Evolutionary conservation across 2,113 vertebrate species (phyloP).

Genomic region (Tragelaphus imberbis): DNA sequence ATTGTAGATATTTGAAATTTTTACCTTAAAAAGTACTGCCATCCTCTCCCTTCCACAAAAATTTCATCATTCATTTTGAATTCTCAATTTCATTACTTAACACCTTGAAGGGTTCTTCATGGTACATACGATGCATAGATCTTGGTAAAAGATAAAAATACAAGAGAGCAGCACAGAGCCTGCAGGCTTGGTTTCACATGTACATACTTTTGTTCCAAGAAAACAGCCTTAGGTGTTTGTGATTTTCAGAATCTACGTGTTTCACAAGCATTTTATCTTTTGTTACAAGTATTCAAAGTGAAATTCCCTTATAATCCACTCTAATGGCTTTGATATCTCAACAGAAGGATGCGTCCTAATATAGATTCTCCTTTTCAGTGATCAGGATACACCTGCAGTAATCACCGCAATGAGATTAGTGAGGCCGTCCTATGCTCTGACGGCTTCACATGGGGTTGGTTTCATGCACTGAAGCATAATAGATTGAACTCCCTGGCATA

Average conservation of each 20-base stretch:
- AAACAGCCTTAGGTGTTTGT: neutral
- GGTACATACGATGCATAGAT: neutral
- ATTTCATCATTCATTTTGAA: neutral
- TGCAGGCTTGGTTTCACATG: neutral
- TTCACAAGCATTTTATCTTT: neutral
- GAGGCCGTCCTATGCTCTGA: neutral
- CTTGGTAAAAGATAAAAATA: accelerated
- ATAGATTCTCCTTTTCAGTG: neutral
- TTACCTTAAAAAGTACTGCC: neutral
- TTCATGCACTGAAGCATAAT: slow-evolving; percentile 37
- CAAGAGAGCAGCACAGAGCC: accelerated
- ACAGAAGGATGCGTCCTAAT: neutral
- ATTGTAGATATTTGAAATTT: neutral
- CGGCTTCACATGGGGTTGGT: neutral
- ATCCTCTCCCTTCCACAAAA: neutral
- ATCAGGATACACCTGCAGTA: neutral
- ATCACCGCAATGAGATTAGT: slow-evolving; percentile 38
- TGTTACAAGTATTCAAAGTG: neutral
- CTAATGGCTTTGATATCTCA: neutral
- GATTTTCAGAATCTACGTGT: neutral
- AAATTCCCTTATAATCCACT: neutral
- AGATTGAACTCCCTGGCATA: slow-evolving; percentile 58
- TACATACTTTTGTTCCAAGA: neutral
- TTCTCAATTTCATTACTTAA: neutral
- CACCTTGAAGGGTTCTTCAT: accelerated